Conservation (phyloP, 2,888 invertebrate genomes). For the Andrena camellia region DNA sequence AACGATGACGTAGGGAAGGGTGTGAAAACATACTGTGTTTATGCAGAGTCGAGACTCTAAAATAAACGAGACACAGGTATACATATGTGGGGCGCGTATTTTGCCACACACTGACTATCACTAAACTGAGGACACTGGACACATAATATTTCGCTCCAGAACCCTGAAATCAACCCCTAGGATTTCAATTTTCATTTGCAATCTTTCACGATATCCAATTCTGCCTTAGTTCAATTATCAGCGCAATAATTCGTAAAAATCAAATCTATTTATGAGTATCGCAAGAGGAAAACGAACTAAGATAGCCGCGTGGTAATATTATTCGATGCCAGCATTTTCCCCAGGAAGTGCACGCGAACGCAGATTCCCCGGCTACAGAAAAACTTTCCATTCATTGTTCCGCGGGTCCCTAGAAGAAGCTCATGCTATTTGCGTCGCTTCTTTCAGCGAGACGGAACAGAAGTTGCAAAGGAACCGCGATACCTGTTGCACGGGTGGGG, state of each 20-base stretch:
- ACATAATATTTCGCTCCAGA: background rate
- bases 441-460: slow-evolving; percentile 70
- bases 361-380: slow-evolving; percentile 59
- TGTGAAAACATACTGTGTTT: background rate
- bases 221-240: background rate
- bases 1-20: background rate
- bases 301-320: slow-evolving; percentile 23
- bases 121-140: background rate
- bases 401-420: slow-evolving; percentile 62
- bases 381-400: slow-evolving; percentile 78
- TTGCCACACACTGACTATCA: background rate
- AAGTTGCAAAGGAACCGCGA: slow-evolving; percentile 76
- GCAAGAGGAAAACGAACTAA: slow-evolving; percentile 18
- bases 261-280: background rate
- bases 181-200: background rate
- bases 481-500: slow-evolving; percentile 79
- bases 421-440: slow-evolving; percentile 65
- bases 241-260: background rate
- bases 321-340: slow-evolving; percentile 43
- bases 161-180: background rate
- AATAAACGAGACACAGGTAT: background rate
- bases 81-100: background rate
- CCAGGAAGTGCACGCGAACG: slow-evolving; percentile 64
- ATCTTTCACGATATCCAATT: background rate
- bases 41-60: background rate